Percentiles rank a stretch among this genome's conserved stretches.
phyloP scores from a whole-genome alignment of 2,888 invertebrate species.

The Cantharis nigra region DNA sequence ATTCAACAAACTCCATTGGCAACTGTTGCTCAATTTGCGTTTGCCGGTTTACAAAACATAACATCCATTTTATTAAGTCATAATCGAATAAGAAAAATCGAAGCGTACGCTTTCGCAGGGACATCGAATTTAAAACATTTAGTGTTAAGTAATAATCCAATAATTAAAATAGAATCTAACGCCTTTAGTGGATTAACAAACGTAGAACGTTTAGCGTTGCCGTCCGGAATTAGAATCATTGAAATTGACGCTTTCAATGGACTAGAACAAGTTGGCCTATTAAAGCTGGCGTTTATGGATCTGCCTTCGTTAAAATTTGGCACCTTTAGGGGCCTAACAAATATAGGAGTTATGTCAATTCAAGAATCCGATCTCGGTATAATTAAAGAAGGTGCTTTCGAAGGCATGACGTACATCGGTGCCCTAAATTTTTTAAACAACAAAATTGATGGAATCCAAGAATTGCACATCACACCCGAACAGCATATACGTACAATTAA shows the following conservation, averaged over 20 bases:
- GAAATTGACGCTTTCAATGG: constrained; percentile 83
- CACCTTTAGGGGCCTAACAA: constrained; percentile 77
- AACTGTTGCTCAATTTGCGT: constrained; percentile 80
- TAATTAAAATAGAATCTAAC: constrained; percentile 77
- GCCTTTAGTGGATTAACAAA: constrained; percentile 85
- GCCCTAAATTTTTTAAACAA: constrained; percentile 79
- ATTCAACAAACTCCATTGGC: constrained; percentile 86
- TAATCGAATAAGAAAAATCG: constrained; percentile 61
- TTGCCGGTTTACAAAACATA: constrained; percentile 83
- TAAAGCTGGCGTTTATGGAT: constrained; percentile 86
- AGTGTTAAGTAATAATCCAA: constrained; percentile 82
- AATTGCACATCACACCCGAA: constrained; percentile 71
- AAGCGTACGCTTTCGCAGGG: constrained; percentile 83
- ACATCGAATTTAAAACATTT: constrained; percentile 83
- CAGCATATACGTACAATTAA: constrained; percentile 73
- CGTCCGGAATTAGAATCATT: constrained; percentile 75
- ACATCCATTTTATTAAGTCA: constrained; percentile 66
- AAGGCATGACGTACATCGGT: constrained; percentile 73
- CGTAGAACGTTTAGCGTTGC: constrained; percentile 81
- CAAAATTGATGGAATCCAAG: constrained; percentile 82
- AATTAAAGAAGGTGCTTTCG: constrained; percentile 75
- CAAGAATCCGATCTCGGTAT: constrained; percentile 83
- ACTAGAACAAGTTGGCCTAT: constrained; percentile 77
- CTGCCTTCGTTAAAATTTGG: constrained; percentile 70
- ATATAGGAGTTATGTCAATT: constrained; percentile 75